Conservation (phyloP, 1,140 invertebrate genomes). For the Nasonia vitripennis region DNA sequence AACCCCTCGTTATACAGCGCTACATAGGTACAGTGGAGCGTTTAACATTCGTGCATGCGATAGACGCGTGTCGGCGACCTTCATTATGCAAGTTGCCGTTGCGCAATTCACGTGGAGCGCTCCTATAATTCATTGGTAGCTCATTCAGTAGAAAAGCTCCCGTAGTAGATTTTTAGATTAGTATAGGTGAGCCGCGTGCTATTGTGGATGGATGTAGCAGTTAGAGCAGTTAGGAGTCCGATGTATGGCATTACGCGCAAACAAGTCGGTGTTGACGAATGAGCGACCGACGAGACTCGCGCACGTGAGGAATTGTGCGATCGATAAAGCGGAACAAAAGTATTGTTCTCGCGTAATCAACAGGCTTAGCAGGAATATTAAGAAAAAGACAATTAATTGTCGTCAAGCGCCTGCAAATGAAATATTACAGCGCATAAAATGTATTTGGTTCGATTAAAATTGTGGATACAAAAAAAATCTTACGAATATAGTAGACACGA, state of each 20-base stretch:
- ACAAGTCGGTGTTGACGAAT: not conserved
- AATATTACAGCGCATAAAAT: constrained; percentile 10
- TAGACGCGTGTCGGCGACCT: not conserved
- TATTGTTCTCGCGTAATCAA: not conserved
- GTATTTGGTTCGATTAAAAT: constrained; percentile 45
- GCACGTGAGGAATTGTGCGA: not conserved
- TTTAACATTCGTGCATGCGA: not conserved
- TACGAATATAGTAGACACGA: not conserved
- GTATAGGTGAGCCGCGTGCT: not conserved
- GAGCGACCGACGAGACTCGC: not conserved
- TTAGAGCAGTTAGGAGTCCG: no score
- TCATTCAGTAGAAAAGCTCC: not conserved
- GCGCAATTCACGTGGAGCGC: not conserved
- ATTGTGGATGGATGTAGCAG: no score
- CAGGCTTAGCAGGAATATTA: not conserved
- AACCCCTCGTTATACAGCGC: not conserved
- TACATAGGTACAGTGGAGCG: not conserved
- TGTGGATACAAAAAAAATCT: constrained; percentile 42
- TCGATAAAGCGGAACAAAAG: no score
- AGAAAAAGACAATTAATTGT: not conserved
- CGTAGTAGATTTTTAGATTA: not conserved
- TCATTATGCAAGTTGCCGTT: not conserved
- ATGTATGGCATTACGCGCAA: no score
- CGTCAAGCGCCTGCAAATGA: not conserved
- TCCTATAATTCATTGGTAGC: not conserved